Base-by-base conservation (phyloP, 2,797 vertebrate species). In the Danionella dracula region DNA sequence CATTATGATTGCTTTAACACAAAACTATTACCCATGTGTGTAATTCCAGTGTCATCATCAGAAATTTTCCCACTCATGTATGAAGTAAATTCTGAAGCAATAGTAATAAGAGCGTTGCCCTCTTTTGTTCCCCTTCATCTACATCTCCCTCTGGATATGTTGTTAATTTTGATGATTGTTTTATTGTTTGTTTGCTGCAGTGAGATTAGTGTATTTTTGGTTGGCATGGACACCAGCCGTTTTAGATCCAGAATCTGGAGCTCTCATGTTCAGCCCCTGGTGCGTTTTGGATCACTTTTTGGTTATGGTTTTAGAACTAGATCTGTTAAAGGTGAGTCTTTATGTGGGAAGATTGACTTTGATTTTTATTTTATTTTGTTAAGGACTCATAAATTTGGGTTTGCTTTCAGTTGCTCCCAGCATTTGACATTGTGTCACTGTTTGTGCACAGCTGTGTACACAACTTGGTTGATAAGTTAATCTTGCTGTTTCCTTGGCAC, bases 31-130 rank as follows among this genome's bases (percentile, higher is more conserved):
- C 53, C 48, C 59, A 58, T 54, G 31, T 61, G 37, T 44, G 61
- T 65, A 45, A 70, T 63, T 41, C 57, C 20, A 42, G 76, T 68
- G 19, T n/a, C 21, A 41, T 68, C 46, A 60, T 45, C 59, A 50
- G 17, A 59, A 16, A 46, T 68, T 78, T 81, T 82, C 76, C 77
- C 88, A 86, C 72, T 60, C 81, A 79, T 75, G 72, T 82, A 77
- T 55, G 73, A 86, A 70, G 51, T 77, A 48, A 77, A 83, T 84
- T 84, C 76, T 79, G 72, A 60, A 41, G 66, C 70, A 71, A 72
- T 46, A 51, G 81, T 63, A 76, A 74, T n/a, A 72, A 78, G 70
- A 45, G 71, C 44, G 19, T 6, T 51, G 67, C 66, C 72, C 20
- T 17, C 23, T 48, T 40, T 54, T 5, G 51, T 34, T 27, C 21